Conservation (phyloP, 92 coral and sea anemone species). For the Epizoanthus rinbou region DNA sequence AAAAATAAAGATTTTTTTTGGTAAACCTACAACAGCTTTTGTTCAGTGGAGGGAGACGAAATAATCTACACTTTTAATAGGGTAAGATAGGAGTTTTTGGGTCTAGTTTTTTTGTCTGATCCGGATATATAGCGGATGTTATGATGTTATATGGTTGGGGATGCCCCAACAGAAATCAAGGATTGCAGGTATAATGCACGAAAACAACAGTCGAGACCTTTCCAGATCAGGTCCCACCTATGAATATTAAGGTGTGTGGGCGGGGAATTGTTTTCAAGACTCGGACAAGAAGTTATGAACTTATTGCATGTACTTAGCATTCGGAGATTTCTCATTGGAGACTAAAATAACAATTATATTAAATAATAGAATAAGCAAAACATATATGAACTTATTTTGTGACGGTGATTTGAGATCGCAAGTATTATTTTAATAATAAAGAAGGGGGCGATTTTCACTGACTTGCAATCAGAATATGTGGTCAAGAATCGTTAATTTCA, state of each 20-base stretch:
- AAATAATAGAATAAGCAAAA: not conserved
- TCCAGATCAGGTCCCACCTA: not conserved
- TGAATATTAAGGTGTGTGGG: not conserved
- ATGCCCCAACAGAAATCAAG: not conserved
- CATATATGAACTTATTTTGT: too few species aligned
- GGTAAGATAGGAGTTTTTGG: too few species aligned
- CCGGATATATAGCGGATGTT: too few species aligned
- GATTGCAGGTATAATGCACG: too few species aligned
- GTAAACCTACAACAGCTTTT: not conserved
- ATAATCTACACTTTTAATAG: too few species aligned
- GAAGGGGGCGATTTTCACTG: too few species aligned
- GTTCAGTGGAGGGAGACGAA: too few species aligned
- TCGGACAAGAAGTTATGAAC: too few species aligned
- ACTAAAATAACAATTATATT: not conserved
- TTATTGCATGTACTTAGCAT: too few species aligned
- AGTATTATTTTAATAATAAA: too few species aligned
- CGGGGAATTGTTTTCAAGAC: not conserved
- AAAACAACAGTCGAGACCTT: not conserved
- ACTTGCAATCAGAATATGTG: not conserved
- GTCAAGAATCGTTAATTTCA: not conserved
- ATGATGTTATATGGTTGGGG: not conserved
- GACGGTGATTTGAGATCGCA: too few species aligned
- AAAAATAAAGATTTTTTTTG: not conserved
- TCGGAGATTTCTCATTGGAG: not conserved
- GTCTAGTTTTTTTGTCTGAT: not conserved